Percentiles rank a stretch among this genome's conserved stretches.
Evolutionary conservation across 2,888 invertebrate species (phyloP).

Genomic region (Protonemura montana): DNA sequence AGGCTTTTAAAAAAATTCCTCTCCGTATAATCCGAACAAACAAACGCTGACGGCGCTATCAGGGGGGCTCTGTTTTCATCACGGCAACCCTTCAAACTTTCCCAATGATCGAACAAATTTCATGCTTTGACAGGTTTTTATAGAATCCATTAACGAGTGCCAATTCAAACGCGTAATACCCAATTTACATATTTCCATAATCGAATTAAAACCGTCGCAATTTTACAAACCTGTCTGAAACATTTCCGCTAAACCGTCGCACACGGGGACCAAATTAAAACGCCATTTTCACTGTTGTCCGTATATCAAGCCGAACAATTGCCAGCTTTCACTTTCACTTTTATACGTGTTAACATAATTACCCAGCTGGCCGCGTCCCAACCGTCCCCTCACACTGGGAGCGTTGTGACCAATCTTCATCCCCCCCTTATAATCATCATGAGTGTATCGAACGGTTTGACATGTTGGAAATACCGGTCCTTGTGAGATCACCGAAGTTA

Average conservation of each 20-base stretch:
- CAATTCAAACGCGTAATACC: background rate
- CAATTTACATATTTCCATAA: background rate
- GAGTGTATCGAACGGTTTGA: too few relatives aligned
- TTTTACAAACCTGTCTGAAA: background rate
- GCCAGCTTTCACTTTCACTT: constrained; percentile 3
- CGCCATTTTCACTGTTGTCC: background rate
- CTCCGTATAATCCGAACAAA: too few relatives aligned
- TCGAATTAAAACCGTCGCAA: background rate
- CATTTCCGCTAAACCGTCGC: background rate
- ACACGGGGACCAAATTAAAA: background rate
- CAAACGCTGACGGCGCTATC: too few relatives aligned
- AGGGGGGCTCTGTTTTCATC: too few relatives aligned
- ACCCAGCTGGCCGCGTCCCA: background rate
- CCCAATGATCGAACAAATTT: background rate
- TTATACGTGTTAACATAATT: background rate
- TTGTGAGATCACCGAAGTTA: too few relatives aligned
- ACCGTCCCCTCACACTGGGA: background rate
- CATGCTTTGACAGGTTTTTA: background rate
- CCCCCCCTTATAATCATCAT: background rate
- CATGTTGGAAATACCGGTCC: too few relatives aligned
- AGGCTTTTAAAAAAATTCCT: too few relatives aligned
- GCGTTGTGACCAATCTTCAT: background rate
- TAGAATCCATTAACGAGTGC: background rate
- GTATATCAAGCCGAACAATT: background rate
- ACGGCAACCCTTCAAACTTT: background rate